Base-by-base conservation (phyloP, 2,797 vertebrate species). In the Sus cebifrons region DNA sequence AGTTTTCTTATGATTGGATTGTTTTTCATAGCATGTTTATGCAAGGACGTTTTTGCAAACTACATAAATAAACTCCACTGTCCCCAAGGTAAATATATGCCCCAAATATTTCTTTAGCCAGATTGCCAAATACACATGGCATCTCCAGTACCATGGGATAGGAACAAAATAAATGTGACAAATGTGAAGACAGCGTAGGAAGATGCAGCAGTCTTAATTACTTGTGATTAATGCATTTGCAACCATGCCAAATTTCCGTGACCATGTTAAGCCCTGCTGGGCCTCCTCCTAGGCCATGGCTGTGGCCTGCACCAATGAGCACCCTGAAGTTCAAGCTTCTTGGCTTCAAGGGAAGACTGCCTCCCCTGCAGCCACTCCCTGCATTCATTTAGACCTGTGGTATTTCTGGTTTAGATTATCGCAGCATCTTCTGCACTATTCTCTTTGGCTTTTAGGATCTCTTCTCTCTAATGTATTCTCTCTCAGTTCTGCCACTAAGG, bases 231-330 rank as follows among this genome's bases (percentile, higher is more conserved):
- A 58, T 65, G 11, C 15, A n/a, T 74, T 65, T 64, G 2, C n/a
- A 84, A 17, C 58, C 65, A 60, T 29, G 15, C 11, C 64, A 40
- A 65, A 36, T 1, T 16, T 73, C 0, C 13, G 25, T 16, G 23
- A 25, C 36, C 15, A 13, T 23, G 15, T 7, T 23, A n/a, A 40
- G 10, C 7, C 20, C 1, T 60, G 2, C 36, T 20, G 11, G n/a
- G 5, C 3, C 15, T 27, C 58, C 11, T 67, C 15, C 56, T 15
- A 49, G 29, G 29, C 11, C 44, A 32, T 65, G 32, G 6, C 23
- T 9, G 17, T 18, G 15, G 3, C 3, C 32, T n/a, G 0, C 16
- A 7, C n/a, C 21, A n/a, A 1, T 1, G 4, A 90, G 10, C 14
- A 9, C 18, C 16, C 0, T 49, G n/a, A 67, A 60, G 3, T 10